Evolutionary conservation across 2,113 vertebrate species (phyloP).

Genomic region (Delphinapterus leucas): DNA sequence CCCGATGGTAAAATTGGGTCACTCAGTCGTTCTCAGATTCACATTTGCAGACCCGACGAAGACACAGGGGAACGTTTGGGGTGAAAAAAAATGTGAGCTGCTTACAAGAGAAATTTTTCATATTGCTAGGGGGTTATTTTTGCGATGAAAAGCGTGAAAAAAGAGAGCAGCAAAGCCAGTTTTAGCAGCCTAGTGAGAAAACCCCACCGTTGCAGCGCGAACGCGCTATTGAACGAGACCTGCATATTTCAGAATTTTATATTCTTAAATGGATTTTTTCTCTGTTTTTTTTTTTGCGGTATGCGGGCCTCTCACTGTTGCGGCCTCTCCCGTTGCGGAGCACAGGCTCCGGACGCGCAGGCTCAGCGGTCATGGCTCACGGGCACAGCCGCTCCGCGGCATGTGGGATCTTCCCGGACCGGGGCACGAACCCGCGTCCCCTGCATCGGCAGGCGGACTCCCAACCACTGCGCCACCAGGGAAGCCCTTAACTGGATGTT

Average conservation of each 20-base stretch:
- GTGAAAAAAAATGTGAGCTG: too few species aligned
- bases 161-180: not conserved
- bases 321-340: too few species aligned
- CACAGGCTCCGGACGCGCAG: too few species aligned
- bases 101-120: not conserved
- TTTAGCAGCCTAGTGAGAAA: not conserved
- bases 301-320: too few species aligned
- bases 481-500: not conserved
- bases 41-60: accelerated
- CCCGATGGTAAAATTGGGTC: not conserved
- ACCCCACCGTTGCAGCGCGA: accelerated
- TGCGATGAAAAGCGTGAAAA: not conserved
- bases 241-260: not conserved
- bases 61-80: accelerated
- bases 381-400: too few species aligned
- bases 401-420: too few species aligned
- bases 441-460: too few species aligned
- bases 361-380: too few species aligned
- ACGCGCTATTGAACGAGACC: accelerated
- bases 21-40: too few species aligned
- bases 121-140: not conserved
- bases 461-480: too few species aligned
- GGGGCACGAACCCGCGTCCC: too few species aligned
- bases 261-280: not conserved
- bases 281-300: too few species aligned